Conservation (phyloP, 2,113 vertebrate genomes). For the Galbula dea region DNA sequence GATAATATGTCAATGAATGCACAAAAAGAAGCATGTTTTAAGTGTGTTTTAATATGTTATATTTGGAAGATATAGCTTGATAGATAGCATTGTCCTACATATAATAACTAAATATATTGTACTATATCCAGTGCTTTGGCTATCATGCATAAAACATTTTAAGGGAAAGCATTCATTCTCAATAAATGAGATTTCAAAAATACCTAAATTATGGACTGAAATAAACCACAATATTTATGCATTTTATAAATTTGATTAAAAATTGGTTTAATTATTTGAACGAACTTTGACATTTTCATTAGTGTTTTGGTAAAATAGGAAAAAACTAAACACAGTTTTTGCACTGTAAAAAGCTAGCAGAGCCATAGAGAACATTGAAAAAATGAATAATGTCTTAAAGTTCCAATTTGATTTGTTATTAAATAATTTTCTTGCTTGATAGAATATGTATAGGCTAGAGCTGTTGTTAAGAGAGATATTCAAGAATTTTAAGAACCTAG, state of each 20-base stretch:
- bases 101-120: not conserved
- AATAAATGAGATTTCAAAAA: not conserved
- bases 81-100: not conserved
- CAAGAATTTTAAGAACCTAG: conserved; percentile 15
- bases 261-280: not conserved
- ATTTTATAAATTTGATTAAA: not conserved
- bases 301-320: not conserved
- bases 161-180: not conserved
- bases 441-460: not conserved
- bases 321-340: not conserved
- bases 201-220: not conserved
- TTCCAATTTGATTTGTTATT: not conserved
- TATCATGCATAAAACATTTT: not conserved
- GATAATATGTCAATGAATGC: not conserved
- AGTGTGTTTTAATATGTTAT: not conserved
- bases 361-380: not conserved
- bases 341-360: not conserved
- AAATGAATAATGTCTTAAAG: not conserved
- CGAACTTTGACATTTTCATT: not conserved
- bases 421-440: not conserved
- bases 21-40: no score
- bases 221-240: not conserved
- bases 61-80: not conserved
- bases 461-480: conserved; percentile 6
- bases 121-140: not conserved